Evolutionary conservation across 2,888 invertebrate species (phyloP).

Genomic region (Leptopilina drosophilae): DNA sequence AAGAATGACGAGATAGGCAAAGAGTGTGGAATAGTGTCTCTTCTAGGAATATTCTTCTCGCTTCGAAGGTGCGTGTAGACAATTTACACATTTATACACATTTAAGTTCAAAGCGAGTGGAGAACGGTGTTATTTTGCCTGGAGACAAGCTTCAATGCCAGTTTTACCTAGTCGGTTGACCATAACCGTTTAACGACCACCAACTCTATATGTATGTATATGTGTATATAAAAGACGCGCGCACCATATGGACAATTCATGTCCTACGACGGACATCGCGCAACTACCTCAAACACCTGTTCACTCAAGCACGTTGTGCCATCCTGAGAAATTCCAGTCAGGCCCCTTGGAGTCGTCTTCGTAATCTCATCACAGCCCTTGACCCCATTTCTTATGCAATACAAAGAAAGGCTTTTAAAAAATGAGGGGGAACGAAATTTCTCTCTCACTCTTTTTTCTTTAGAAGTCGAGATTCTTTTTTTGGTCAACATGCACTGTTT

Average conservation of each 20-base stretch:
- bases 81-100: too few relatives aligned
- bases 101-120: constrained; percentile 43
- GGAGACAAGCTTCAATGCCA: constrained; percentile 39
- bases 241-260: constrained; percentile 56
- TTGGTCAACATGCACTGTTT: background rate
- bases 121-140: constrained; percentile 51
- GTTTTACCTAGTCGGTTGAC: constrained; percentile 42
- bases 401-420: constrained; percentile 14
- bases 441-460: background rate
- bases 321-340: constrained; percentile 35
- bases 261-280: constrained; percentile 54
- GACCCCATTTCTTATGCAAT: constrained; percentile 34
- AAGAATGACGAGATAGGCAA: constrained; percentile 24
- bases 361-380: constrained; percentile 16
- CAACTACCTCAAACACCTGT: constrained; percentile 51
- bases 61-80: too few relatives aligned
- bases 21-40: background rate
- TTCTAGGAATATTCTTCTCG: constrained; percentile 21
- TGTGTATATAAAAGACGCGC: background rate
- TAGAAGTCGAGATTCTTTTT: background rate
- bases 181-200: constrained; percentile 50
- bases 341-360: constrained; percentile 3
- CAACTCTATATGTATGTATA: too few relatives aligned
- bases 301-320: constrained; percentile 42
- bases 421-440: background rate